Evolutionary conservation across 2,888 invertebrate genomes (phyloP), one percentile per base, ranked within the genome.

Genomic region (Caenorhabditis japonica): DNA sequence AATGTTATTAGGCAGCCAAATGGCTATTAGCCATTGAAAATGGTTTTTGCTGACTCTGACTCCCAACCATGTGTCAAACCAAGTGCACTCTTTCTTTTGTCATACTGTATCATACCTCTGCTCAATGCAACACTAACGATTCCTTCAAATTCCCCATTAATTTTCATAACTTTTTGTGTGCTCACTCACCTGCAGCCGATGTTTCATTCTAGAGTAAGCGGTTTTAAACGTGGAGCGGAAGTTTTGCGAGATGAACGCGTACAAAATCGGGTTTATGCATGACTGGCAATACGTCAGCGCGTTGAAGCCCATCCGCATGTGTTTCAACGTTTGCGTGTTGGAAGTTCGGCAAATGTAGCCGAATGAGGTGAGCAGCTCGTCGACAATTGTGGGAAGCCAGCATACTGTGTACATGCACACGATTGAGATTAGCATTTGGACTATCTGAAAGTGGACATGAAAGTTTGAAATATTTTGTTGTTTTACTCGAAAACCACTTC

Each of bases 231-330:
- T 83, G 12, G 81, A 79, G 8, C 83, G 80, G 68, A 83, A 83
- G 47, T 83, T 83, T 46, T 83, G 83, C 41, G 92, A 92, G 91
- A 92, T 92, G 88, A 92, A 92, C 25, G 92, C 92, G 86, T 92
- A 92, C 33, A 92, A 91, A 39, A 92, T 90, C 4, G 92, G 92
- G 88, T 92, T 92, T 79, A 92, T 90, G 87, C 92, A 92, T 84
- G 92, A 92, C 89, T 92, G 92, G 84, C 91, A 91, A 87, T 92
- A 92, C 0, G 92, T 82, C 76, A 83, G 60, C 2, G 81, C 81
- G 46, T 81, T 77, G 84, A 92, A 92, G 7, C 90, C 89, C 38
- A 91, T 91, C 43, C 91, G 90, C 88, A 92, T 89, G 76, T 92
- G 91, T 81, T 92, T 92, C 56, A 90, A 87, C 19, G 88, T 83